Base-by-base conservation (phyloP, 2,113 vertebrate species). In the Suricata suricatta region DNA sequence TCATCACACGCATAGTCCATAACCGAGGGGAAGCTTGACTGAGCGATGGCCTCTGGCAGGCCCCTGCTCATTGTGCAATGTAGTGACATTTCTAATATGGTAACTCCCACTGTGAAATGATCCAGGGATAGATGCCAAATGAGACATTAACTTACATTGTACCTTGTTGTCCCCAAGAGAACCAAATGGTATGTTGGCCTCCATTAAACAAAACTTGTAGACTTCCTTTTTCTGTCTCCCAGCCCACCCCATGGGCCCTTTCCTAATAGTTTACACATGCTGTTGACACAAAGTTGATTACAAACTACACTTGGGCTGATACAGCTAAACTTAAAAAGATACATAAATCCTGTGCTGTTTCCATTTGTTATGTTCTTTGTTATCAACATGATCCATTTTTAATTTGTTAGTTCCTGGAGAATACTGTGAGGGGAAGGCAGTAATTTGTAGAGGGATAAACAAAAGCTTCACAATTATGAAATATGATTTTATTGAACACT, bases 41-140 rank as follows among this genome's bases (percentile, higher is more conserved):
- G 52, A 68, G 71, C 3, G 8, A 15, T 92, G 93, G 93, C 96
- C 95, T 97, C 71, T 95, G 95, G 97, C 97, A 92, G 83, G 89
- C 96, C 74, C 69, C 47, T 92, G 25, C 11, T 95, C 44, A 4
- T 98, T 98, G 96, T 92, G 92, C 74, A 98, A 97, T 47, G 27
- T 41, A 76, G 29, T 60, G 89, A 21, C 50, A 71, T 94, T 96
- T 93, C 90, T 88, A 33, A 72, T 54, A 71, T 76, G 89, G 82
- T 93, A 41, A 96, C 76, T 96, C 81, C 87, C 90, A 63, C 95
- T 52, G 80, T 31, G 29, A 77, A 94, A 77, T 35, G 13, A 86
- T 29, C 90, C 83, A 95, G 83, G 68, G 74, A 54, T 50, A 11
- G 29, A 50, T 52, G 95, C 97, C 96, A 97, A 96, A 68, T 63